Conservation (phyloP, 2,888 invertebrate genomes). For the Osedax frankpressi region DNA sequence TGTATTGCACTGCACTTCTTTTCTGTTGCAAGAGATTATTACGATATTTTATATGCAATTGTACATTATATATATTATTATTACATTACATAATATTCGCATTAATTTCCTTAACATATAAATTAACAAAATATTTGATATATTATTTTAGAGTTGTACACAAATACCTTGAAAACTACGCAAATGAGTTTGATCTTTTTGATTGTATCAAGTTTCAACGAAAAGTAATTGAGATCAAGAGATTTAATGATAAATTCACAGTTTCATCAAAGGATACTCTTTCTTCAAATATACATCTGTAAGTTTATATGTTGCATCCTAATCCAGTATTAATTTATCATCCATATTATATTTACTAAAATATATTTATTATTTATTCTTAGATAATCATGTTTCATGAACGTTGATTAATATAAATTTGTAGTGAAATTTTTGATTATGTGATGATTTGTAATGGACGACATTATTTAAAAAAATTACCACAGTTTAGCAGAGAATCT, state of each 20-base stretch:
- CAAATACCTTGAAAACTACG: background rate
- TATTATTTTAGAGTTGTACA: background rate
- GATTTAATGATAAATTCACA: background rate
- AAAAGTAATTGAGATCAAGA: background rate
- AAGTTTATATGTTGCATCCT: too few relatives aligned
- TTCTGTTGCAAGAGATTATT: too few relatives aligned
- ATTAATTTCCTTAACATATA: background rate
- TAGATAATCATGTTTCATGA: too few relatives aligned
- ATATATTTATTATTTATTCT: too few relatives aligned
- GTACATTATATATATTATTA: background rate
- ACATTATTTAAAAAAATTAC: background rate
- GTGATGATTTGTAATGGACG: background rate
- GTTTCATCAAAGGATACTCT: background rate
- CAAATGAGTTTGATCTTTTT: background rate
- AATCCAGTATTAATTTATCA: too few relatives aligned
- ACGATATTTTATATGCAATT: background rate
- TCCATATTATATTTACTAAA: too few relatives aligned
- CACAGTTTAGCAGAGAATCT: background rate
- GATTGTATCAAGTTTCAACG: background rate
- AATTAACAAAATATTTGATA: background rate
- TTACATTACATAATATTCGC: background rate
- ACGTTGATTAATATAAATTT: too few relatives aligned
- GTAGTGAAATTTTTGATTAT: background rate
- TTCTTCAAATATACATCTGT: too few relatives aligned
- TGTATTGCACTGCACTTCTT: too few relatives aligned